Evolutionary conservation across 30 jellyfish, hydroid and myxozoan genomes (phyloP), one percentile per base, ranked within the genome.

Genomic region (Phacellophora camtschatica): DNA sequence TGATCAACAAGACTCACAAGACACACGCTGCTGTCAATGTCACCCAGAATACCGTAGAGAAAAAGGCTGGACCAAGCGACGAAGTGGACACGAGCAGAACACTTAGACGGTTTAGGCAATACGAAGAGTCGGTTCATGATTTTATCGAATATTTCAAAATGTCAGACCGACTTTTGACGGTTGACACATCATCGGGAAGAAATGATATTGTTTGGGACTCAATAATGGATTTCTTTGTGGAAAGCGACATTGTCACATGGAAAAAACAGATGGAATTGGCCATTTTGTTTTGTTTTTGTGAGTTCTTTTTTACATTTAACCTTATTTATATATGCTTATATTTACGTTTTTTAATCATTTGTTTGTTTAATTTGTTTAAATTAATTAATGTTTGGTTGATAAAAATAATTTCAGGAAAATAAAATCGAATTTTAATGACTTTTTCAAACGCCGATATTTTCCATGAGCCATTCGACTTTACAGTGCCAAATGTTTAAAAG

Each of bases 51-150:
- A 87, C 53, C 18, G 62, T 23, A 3, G 51, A 59, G 32, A 27
- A 33, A 18, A 64, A 69, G 25, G 70, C 67, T 28, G 87, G 92
- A 53, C 76, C 87, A 4, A 75, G 97, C 53, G 98, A 90, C 54
- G 98, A 90, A 84, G 83, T 90, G 55, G 98, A 90, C 90, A 90
- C 98, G n/a, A 73, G 96, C 42, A 77, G 96, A 22, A 90, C 98
- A 1, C 80, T 67, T 24, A 83, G 88, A 42, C 48, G 98, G 35
- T 90, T 83, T 63, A 74, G 84, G 30, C 34, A 68, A 41, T 90
- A 90, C 73, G 88, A 62, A 43, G 87, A 90, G 28, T 83, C 98
- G 0, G 98, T 90, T 3, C 91, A 80, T 31, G 96, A 90, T 10
- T 84, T 83, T 77, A 28, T 90, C 19, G 90, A 72, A 0, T 90